Evolutionary conservation across 2,113 vertebrate species (phyloP).

Genomic region (Syngnathus scovelli): DNA sequence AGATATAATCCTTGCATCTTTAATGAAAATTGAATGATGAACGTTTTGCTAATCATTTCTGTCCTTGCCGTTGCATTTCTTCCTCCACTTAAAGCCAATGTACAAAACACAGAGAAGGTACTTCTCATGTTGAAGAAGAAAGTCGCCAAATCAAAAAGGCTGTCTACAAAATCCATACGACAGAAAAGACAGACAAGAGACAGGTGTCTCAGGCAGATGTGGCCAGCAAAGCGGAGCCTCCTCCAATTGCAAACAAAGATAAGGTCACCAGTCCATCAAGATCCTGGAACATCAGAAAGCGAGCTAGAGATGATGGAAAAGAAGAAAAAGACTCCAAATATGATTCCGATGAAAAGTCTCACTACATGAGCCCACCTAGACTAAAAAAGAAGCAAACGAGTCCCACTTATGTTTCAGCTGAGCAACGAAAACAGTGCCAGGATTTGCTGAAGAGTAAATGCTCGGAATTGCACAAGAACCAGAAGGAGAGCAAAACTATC

Average conservation of each 20-base stretch:
- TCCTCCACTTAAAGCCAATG: conserved; percentile 21
- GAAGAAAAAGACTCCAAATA: conserved; percentile 12
- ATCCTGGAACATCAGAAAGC: neutral
- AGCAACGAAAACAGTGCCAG: conserved; percentile 11
- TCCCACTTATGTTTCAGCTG: conserved; percentile 9
- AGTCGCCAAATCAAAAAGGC: conserved; percentile 41
- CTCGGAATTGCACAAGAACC: conserved; percentile 4
- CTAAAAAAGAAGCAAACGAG: conserved; percentile 11
- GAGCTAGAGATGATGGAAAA: conserved; percentile 1
- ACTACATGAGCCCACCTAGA: conserved; percentile 5
- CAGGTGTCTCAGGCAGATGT: conserved; percentile 9
- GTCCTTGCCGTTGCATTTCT: conserved; percentile 6
- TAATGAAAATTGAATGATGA: neutral
- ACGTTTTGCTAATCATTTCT: neutral
- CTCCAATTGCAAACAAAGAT: conserved; percentile 11
- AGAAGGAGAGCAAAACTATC: neutral
- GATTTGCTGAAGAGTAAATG: neutral
- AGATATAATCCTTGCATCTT: neutral
- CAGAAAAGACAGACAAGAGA: conserved; percentile 22
- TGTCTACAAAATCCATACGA: conserved; percentile 27
- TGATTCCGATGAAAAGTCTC: conserved; percentile 7
- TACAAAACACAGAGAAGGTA: neutral
- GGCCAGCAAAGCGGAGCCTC: conserved; percentile 13
- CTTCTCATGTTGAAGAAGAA: conserved; percentile 14
- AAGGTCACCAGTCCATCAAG: conserved; percentile 6